phyloP scores from a whole-genome alignment of 2,113 vertebrate species.

The Siphamia tubifer region DNA sequence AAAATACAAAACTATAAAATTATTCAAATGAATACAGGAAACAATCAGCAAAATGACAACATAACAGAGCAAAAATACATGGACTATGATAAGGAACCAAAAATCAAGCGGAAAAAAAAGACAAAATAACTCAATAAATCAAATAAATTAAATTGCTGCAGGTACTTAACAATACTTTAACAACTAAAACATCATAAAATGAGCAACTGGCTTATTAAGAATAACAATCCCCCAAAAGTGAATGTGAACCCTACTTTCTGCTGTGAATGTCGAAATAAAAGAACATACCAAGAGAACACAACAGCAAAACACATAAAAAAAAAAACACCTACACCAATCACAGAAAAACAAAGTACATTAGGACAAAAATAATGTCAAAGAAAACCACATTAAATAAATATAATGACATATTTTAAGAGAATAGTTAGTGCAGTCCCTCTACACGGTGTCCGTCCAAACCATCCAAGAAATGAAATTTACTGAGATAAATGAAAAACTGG shows the following conservation, averaged over 20 bases:
- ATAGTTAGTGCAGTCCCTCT: background rate
- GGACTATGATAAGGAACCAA: background rate
- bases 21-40: background rate
- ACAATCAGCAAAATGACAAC: background rate
- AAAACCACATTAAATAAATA: background rate
- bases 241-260: too few relatives aligned
- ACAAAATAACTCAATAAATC: too few relatives aligned
- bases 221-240: too few relatives aligned
- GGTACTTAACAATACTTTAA: too few relatives aligned
- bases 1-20: conserved; percentile 3
- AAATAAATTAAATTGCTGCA: too few relatives aligned
- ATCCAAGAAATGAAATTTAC: background rate
- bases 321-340: background rate
- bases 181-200: too few relatives aligned
- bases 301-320: background rate
- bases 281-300: too few relatives aligned
- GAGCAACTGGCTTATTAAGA: too few relatives aligned
- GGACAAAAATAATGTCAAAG: background rate
- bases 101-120: background rate
- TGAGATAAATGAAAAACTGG: background rate
- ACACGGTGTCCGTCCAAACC: background rate
- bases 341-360: conserved; percentile 4
- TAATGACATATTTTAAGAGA: background rate
- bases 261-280: too few relatives aligned
- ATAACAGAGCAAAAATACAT: background rate